Evolutionary conservation across 2,888 invertebrate genomes (phyloP).

Genomic region (Nematopogon swammerdamellus): DNA sequence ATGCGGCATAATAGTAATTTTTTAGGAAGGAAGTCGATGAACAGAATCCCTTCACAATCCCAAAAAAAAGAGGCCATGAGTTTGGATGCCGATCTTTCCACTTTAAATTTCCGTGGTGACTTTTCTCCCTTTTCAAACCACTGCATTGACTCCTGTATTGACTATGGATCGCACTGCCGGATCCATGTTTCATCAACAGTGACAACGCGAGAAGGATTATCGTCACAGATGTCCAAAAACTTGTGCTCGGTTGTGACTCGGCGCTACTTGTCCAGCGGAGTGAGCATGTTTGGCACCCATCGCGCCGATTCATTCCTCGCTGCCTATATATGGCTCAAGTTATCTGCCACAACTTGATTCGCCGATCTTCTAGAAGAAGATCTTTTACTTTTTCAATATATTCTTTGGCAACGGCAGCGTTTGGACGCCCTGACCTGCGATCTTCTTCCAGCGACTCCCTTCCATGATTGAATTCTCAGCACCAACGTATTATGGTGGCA

Average conservation of each 20-base stretch:
- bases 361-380: conserved; percentile 1
- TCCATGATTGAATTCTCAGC: conserved; percentile 3
- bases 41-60: too few species aligned
- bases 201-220: conserved; percentile 5
- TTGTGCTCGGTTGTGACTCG: conserved; percentile 6
- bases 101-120: too few species aligned
- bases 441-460: conserved; percentile 4
- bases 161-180: conserved; percentile 4
- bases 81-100: too few species aligned
- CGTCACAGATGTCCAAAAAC: conserved; percentile 5
- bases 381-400: conserved; percentile 1
- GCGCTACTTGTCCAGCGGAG: conserved; percentile 6
- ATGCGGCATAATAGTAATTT: too few species aligned
- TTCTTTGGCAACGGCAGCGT: conserved; percentile 3
- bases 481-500: conserved; percentile 4
- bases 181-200: conserved; percentile 5
- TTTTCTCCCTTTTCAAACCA: too few species aligned
- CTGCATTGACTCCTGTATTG: neutral
- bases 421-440: conserved; percentile 7
- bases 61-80: too few species aligned
- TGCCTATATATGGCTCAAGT: conserved; percentile 7
- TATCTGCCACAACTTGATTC: conserved; percentile 6
- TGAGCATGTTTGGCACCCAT: conserved; percentile 8
- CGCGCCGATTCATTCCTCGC: conserved; percentile 2
- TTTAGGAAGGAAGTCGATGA: too few species aligned